These are phyloP conservation scores for Drosophila percnosoma DNA, from an alignment of 2,888 invertebrate species.

Conservation along the genomic window DNA sequence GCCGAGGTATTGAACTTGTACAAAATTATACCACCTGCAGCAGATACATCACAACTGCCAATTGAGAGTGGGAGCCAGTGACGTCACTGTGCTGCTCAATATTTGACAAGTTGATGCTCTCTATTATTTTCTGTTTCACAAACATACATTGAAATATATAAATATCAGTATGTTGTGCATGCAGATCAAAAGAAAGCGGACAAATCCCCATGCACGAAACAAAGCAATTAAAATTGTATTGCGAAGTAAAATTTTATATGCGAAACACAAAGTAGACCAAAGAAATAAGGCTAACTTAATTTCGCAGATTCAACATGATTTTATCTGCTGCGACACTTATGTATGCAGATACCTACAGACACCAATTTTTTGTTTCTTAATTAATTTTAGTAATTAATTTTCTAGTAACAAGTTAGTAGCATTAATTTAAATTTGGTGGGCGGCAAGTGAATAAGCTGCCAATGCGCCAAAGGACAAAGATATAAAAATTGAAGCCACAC, in stretches of 20 bases:
- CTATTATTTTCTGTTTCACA: background rate
- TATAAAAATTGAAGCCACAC: background rate
- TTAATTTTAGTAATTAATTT: background rate
- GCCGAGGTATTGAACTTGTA: slow-evolving; percentile 37
- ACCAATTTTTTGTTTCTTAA: background rate
- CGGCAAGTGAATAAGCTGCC: background rate
- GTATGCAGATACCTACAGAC: background rate
- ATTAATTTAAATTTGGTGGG: background rate
- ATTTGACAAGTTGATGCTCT: background rate
- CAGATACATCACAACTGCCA: background rate
- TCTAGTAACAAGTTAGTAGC: background rate
- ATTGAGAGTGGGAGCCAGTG: slow-evolving; percentile 7
- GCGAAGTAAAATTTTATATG: background rate
- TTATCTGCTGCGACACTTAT: background rate
- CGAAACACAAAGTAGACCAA: background rate
- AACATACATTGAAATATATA: background rate
- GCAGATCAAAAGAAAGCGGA: background rate
- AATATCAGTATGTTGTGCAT: background rate
- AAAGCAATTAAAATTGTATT: background rate
- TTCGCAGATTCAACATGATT: background rate
- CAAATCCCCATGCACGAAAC: background rate
- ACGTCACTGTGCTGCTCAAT: background rate
- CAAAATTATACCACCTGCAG: slow-evolving; percentile 8
- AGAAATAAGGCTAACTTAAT: background rate
- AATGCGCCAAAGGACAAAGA: background rate